Conservation (phyloP, 2,888 invertebrate species). For the Microplitis manilae region DNA sequence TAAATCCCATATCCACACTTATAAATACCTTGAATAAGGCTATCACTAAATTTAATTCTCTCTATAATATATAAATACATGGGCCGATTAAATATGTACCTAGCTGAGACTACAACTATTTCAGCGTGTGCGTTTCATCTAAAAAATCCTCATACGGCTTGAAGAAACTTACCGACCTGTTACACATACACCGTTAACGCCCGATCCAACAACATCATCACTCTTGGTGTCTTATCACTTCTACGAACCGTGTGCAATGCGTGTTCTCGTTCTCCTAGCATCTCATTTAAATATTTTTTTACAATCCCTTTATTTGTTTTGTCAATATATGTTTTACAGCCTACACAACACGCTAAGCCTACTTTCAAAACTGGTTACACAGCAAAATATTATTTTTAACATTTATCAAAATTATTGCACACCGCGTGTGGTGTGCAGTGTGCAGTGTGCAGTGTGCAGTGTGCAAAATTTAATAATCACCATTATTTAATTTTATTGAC, state of each 20-base stretch:
- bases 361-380: neutral
- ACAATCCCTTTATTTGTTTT: constrained; percentile 13
- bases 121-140: constrained; percentile 15
- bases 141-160: constrained; percentile 21
- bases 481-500: too few relatives aligned
- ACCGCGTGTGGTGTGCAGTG: too few relatives aligned
- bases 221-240: constrained; percentile 38
- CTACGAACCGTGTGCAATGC: constrained; percentile 31
- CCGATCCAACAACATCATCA: constrained; percentile 37
- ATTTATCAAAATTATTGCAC: too few relatives aligned
- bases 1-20: neutral
- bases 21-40: constrained; percentile 12
- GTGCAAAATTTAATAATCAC: too few relatives aligned
- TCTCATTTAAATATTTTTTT: constrained; percentile 22
- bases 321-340: constrained; percentile 6
- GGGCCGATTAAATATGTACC: neutral
- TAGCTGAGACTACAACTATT: neutral
- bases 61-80: neutral
- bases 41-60: constrained; percentile 24
- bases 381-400: too few relatives aligned
- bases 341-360: neutral
- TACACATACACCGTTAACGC: constrained; percentile 43
- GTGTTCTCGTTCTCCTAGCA: constrained; percentile 34
- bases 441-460: too few relatives aligned
- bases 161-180: constrained; percentile 25